These are phyloP conservation scores for Varanus salvator DNA, from an alignment of 2,113 vertebrate genomes.

Conservation along the genomic window DNA sequence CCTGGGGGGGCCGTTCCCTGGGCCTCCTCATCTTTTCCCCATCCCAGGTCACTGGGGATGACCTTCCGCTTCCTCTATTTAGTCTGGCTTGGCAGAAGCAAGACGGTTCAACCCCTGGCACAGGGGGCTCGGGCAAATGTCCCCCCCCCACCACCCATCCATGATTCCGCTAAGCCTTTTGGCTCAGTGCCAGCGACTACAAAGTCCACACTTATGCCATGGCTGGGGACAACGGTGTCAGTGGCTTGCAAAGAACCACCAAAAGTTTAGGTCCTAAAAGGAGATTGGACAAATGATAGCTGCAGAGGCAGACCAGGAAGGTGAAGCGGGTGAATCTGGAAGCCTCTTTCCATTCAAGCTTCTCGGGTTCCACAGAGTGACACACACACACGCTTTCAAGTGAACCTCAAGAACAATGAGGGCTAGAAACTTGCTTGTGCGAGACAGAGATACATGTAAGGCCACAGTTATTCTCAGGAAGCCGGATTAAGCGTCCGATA, in stretches of 20 bases:
- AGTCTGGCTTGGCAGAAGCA: conserved; percentile 4
- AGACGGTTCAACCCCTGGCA: background rate
- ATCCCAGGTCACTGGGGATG: background rate
- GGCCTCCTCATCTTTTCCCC: background rate
- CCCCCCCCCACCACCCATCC: background rate
- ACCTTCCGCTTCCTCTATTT: conserved; percentile 40
- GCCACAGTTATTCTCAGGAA: background rate
- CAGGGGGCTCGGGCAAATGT: background rate
- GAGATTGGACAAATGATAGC: background rate
- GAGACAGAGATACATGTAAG: too few species aligned
- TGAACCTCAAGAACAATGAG: background rate
- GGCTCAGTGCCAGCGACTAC: background rate
- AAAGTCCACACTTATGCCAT: background rate
- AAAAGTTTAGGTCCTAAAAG: background rate
- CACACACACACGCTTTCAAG: background rate
- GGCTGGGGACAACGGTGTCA: background rate
- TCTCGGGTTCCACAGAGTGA: background rate
- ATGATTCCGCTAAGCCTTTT: background rate
- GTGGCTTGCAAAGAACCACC: background rate
- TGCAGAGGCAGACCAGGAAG: background rate
- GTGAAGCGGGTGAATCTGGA: too few species aligned
- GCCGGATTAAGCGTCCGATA: background rate
- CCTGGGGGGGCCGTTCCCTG: background rate
- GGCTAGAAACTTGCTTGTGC: background rate
- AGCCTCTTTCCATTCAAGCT: too few species aligned